Evolutionary conservation across 2,113 vertebrate genomes (phyloP).

Genomic region (Lanius ludovicianus): DNA sequence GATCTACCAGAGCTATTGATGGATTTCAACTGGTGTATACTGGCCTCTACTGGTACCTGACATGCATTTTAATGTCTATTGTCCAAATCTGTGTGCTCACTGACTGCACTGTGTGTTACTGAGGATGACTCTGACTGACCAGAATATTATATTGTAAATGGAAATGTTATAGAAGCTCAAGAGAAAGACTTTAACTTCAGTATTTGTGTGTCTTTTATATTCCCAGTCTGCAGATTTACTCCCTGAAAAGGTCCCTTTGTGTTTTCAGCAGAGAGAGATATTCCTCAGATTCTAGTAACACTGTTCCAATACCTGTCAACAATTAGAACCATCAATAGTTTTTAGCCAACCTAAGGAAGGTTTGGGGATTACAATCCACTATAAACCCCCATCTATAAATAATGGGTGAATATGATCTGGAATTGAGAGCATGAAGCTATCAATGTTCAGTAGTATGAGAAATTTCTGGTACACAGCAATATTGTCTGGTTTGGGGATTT

Average conservation of each 20-base stretch:
- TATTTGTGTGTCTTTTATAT: neutral
- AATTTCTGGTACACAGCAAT: neutral
- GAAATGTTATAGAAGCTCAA: neutral
- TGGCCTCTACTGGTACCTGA: slow-evolving; percentile 54
- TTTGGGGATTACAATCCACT: neutral
- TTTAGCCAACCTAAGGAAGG: neutral
- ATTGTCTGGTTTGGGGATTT: neutral
- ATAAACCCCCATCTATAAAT: neutral
- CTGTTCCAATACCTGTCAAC: slow-evolving; percentile 81
- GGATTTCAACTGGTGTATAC: slow-evolving; percentile 25
- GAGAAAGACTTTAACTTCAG: neutral
- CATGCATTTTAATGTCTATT: neutral
- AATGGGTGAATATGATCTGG: neutral
- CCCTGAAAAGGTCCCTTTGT: neutral
- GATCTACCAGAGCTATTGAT: neutral
- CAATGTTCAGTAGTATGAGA: neutral
- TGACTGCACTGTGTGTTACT: neutral
- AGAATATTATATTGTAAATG: neutral
- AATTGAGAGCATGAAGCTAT: neutral
- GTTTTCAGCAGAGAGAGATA: slow-evolving; percentile 44
- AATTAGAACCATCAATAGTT: neutral
- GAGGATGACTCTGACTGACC: neutral
- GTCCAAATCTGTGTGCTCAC: neutral
- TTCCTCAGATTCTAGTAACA: slow-evolving; percentile 83
- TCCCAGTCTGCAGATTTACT: neutral